Evolutionary conservation across 2,888 invertebrate genomes (phyloP), one percentile per base, ranked within the genome.

Genomic region (Oasisia sp.): DNA sequence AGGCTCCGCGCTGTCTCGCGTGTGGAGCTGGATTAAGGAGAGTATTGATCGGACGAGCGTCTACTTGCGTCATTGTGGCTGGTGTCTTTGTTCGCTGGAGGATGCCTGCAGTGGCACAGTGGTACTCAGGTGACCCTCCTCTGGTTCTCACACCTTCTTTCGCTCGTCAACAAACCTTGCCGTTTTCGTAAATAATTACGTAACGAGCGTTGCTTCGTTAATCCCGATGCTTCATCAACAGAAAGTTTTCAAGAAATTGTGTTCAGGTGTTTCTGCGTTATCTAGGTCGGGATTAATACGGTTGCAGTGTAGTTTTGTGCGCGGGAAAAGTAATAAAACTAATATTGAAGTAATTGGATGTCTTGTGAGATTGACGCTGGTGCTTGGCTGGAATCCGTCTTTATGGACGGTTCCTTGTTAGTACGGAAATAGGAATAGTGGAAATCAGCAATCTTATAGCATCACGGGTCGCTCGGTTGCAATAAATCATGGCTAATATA

Each of bases 51-150:
- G 74, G 19, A 27, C 74, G 7, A n/a, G 19, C 1, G 74, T 74
- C 74, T 74, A 74, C 74, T 74, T 74, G 74, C 74, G 74, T 74
- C 74, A 74, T 74, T 74, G 74, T n/a, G n/a, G 74, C 50, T 74
- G 74, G 19, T 74, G 74, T 74, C 74, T 74, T 74, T 74, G 74
- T 74, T 74, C 74, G n/a, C 74, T 74, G 3, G 74, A 74, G 74
- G 74, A 74, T 74, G 74, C 74, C 74, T 27, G 74, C n/a, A 19
- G 19, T n/a, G 27, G 19, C 27, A 19, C 7, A 27, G 74, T 27
- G 4, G 27, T 7, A 27, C 74, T 74, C 74, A 27, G 74, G 74
- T 74, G 74, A 74, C 14, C 27, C n/a, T 74, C 74, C 74, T 74
- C 5, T 27, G 7, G 74, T 27, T 74, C 19, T 74, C 27, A 27